These are phyloP conservation scores for Ophraella communa DNA, from an alignment of 2,888 invertebrate species.

Conservation along the genomic window DNA sequence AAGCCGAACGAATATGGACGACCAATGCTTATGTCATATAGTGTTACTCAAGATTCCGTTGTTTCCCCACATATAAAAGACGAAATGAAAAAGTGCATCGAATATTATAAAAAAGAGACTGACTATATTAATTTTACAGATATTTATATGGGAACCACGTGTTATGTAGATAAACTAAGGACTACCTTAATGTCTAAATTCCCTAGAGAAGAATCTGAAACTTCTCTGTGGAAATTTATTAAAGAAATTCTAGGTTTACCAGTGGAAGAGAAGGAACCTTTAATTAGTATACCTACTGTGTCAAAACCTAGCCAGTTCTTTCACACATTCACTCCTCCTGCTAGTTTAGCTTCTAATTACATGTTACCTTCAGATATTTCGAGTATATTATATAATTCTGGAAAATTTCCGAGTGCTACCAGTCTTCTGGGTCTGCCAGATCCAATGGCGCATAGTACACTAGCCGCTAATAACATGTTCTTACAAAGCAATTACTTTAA, in stretches of 20 bases:
- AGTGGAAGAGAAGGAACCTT: slow-evolving; percentile 72
- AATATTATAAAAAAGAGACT: slow-evolving; percentile 78
- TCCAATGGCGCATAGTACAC: slow-evolving; percentile 76
- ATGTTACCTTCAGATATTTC: slow-evolving; percentile 72
- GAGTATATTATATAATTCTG: slow-evolving; percentile 71
- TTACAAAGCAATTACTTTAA: slow-evolving; percentile 70
- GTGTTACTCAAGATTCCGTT: slow-evolving; percentile 80
- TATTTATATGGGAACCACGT: slow-evolving; percentile 72
- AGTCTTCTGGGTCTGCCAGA: slow-evolving; percentile 73
- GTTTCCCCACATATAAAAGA: slow-evolving; percentile 81
- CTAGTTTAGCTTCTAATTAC: slow-evolving; percentile 66
- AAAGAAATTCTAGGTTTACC: slow-evolving; percentile 76
- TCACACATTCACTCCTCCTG: slow-evolving; percentile 50
- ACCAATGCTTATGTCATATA: slow-evolving; percentile 89
- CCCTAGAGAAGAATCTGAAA: slow-evolving; percentile 77
- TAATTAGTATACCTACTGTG: slow-evolving; percentile 65
- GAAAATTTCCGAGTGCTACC: slow-evolving; percentile 69
- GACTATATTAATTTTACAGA: slow-evolving; percentile 73
- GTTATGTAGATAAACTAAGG: slow-evolving; percentile 86
- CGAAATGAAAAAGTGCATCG: slow-evolving; percentile 85
- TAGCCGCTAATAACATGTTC: slow-evolving; percentile 81
- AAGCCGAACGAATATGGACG: slow-evolving; percentile 91
- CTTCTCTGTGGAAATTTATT: slow-evolving; percentile 79
- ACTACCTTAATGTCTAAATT: slow-evolving; percentile 81
- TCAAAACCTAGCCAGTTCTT: slow-evolving; percentile 54